phyloP scores from a whole-genome alignment of 2,888 invertebrate species.

The Romanomermis culicivorax region DNA sequence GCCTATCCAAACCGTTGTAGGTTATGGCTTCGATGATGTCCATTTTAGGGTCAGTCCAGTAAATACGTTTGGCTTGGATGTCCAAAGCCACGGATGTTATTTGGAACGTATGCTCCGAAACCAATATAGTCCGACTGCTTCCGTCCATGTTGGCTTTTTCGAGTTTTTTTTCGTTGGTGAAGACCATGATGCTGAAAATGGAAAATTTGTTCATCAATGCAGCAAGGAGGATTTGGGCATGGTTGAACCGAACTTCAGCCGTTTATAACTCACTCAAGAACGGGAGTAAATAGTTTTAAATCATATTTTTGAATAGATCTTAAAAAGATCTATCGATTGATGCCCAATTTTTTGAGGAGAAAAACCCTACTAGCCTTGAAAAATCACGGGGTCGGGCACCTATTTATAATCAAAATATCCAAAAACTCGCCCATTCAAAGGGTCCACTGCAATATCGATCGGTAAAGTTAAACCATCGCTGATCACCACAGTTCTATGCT shows the following conservation, averaged over 20 bases:
- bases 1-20: constrained; percentile 56
- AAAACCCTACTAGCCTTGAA: too few species aligned
- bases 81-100: constrained; percentile 78
- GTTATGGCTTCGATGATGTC: constrained; percentile 90
- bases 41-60: constrained; percentile 83
- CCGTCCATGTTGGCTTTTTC: constrained; percentile 85
- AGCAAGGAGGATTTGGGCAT: too few species aligned
- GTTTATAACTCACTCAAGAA: too few species aligned
- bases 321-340: too few species aligned
- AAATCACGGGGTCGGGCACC: too few species aligned
- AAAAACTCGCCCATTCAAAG: constrained; percentile 47
- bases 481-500: constrained; percentile 68
- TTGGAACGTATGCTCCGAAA: constrained; percentile 75
- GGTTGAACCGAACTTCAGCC: too few species aligned
- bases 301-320: too few species aligned
- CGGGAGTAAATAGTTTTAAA: too few species aligned
- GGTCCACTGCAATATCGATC: constrained; percentile 74
- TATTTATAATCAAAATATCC: too few species aligned
- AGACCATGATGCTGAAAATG: constrained; percentile 37
- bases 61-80: constrained; percentile 64
- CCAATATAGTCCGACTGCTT: constrained; percentile 54
- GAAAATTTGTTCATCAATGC: background rate
- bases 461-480: constrained; percentile 75
- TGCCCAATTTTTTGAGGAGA: too few species aligned
- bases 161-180: constrained; percentile 41